A percentile compares a stretch with the other conserved stretches of the same genome.
Evolutionary conservation across 2,888 invertebrate genomes (phyloP).

Genomic region (Euphydryas editha): DNA sequence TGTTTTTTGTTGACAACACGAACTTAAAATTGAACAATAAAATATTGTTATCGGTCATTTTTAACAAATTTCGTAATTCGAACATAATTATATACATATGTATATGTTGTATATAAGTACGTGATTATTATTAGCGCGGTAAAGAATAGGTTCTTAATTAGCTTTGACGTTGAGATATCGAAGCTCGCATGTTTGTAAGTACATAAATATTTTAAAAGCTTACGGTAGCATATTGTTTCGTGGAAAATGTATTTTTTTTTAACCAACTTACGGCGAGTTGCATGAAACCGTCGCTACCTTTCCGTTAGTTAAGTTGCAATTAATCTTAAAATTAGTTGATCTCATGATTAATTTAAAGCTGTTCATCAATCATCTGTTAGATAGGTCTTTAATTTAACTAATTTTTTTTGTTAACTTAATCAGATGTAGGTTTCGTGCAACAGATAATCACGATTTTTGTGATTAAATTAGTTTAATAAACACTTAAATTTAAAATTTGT

Average conservation of each 20-base stretch:
- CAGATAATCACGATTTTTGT: too few species aligned
- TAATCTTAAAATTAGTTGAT: too few species aligned
- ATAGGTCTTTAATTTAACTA: too few species aligned
- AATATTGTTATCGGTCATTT: background rate
- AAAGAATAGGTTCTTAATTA: conserved; percentile 34
- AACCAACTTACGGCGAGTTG: too few species aligned
- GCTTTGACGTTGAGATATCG: conserved; percentile 30
- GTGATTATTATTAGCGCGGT: conserved; percentile 22
- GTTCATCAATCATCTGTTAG: too few species aligned
- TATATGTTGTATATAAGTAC: conserved; percentile 2
- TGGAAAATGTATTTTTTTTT: background rate
- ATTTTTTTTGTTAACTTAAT: too few species aligned
- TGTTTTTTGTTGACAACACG: background rate
- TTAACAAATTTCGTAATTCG: conserved; percentile 1
- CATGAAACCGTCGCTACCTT: too few species aligned
- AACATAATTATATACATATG: background rate
- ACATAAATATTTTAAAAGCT: background rate
- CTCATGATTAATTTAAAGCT: too few species aligned
- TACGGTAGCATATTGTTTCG: background rate
- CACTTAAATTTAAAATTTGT: too few species aligned
- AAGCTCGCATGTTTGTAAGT: conserved; percentile 13
- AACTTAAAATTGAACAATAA: conserved; percentile 1
- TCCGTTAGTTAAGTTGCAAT: too few species aligned
- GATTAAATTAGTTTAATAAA: too few species aligned
- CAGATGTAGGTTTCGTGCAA: too few species aligned